These are phyloP conservation scores for Neopelma chrysocephalum DNA, from an alignment of 2,797 vertebrate species.

Conservation along the genomic window DNA sequence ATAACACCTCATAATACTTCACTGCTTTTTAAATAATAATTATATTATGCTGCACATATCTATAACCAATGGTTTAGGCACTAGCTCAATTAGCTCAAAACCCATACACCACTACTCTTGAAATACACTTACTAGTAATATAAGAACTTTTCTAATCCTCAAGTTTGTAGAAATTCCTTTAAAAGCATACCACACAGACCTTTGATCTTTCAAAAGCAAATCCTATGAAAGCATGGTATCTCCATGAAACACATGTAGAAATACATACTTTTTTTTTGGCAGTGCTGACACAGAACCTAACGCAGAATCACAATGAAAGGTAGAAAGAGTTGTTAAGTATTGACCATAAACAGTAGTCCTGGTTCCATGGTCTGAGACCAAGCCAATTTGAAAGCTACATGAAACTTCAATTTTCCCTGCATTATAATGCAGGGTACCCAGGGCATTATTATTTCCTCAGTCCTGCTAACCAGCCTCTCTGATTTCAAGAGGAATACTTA, in stretches of 20 bases:
- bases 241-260: background rate
- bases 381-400: background rate
- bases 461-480: background rate
- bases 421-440: background rate
- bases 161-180: background rate
- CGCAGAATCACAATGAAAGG: background rate
- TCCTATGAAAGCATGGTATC: background rate
- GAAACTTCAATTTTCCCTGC: background rate
- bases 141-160: background rate
- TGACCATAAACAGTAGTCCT: background rate
- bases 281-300: background rate
- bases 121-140: background rate
- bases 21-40: background rate
- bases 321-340: background rate
- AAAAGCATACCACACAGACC: background rate
- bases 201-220: background rate
- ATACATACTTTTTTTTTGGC: background rate
- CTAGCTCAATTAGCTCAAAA: background rate
- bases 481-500: background rate
- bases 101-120: background rate
- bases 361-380: background rate
- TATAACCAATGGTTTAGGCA: background rate
- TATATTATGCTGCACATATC: background rate
- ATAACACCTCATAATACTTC: background rate
- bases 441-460: background rate